These are phyloP conservation scores for Anneissia japonica DNA, from an alignment of 35 echinoderm and acorn worm genomes.

Conservation along the genomic window DNA sequence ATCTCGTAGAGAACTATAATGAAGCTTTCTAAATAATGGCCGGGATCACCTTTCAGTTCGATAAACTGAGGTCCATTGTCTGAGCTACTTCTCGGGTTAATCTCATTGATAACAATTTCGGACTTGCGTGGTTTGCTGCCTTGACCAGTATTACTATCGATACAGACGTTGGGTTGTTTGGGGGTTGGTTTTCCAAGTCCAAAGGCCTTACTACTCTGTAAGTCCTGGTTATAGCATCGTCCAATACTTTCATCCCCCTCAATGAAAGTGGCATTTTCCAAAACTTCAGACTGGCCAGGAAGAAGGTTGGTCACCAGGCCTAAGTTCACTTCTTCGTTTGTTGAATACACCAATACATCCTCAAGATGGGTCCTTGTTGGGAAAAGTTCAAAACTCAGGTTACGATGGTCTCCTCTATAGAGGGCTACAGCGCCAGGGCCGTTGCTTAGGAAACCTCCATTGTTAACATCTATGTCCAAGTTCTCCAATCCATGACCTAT, in stretches of 20 bases:
- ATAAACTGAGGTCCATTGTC: slow-evolving; percentile 33
- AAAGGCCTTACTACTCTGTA: slow-evolving; percentile 33
- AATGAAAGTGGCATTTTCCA: slow-evolving; percentile 26
- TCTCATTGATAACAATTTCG: slow-evolving; percentile 66
- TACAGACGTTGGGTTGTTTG: slow-evolving; percentile 48
- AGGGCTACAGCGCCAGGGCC: slow-evolving; percentile 63
- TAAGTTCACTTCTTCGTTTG: slow-evolving; percentile 8
- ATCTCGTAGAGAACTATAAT: slow-evolving; percentile 41
- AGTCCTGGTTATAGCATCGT: slow-evolving; percentile 25
- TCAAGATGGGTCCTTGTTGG: slow-evolving; percentile 43
- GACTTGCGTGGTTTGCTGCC: not conserved
- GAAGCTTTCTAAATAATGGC: slow-evolving; percentile 26
- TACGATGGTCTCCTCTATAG: slow-evolving; percentile 45
- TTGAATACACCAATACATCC: slow-evolving; percentile 70
- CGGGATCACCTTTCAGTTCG: slow-evolving; percentile 51
- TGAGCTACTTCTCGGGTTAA: slow-evolving; percentile 32
- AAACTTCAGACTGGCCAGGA: slow-evolving; percentile 56
- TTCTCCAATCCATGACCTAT: slow-evolving; percentile 35
- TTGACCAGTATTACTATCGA: not conserved
- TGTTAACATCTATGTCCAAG: not conserved
- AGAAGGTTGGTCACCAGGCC: slow-evolving; percentile 20
- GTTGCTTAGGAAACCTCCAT: slow-evolving; percentile 30
- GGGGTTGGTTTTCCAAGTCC: slow-evolving; percentile 47
- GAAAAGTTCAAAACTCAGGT: slow-evolving; percentile 24
- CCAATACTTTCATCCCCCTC: slow-evolving; percentile 55